Evolutionary conservation across 2,888 invertebrate species (phyloP).

Genomic region (Chironomus riparius): DNA sequence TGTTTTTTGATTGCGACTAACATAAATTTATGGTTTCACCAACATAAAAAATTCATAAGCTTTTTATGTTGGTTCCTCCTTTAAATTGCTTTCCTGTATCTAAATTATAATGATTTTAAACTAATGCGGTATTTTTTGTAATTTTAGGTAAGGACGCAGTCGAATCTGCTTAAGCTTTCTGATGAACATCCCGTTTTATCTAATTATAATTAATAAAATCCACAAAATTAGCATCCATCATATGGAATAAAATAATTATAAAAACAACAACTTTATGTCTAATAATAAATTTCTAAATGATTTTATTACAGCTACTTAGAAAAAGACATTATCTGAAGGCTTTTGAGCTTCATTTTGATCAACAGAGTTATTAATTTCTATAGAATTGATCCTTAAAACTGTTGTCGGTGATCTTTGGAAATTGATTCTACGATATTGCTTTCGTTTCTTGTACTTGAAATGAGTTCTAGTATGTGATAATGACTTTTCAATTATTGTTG

Average conservation of each 20-base stretch:
- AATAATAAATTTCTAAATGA: background rate
- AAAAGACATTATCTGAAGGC: background rate
- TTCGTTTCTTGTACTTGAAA: slow-evolving; percentile 66
- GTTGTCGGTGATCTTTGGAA: slow-evolving; percentile 62
- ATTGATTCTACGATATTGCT: slow-evolving; percentile 67
- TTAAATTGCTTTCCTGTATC: background rate
- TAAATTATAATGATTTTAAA: background rate
- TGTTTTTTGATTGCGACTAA: background rate
- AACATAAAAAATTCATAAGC: too few species aligned
- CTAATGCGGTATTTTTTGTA: background rate
- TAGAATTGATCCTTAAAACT: slow-evolving; percentile 65
- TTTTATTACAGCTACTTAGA: too few species aligned
- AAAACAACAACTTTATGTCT: background rate
- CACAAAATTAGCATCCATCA: background rate
- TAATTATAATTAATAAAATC: background rate
- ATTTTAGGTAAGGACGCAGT: background rate
- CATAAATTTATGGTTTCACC: background rate
- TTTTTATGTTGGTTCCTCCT: too few species aligned
- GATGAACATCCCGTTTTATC: background rate
- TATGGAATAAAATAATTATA: background rate
- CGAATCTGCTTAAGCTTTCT: background rate
- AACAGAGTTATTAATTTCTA: slow-evolving; percentile 45
- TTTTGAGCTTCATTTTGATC: background rate
- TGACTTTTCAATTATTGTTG: slow-evolving; percentile 76
- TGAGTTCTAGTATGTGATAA: slow-evolving; percentile 69